Base-by-base conservation (phyloP, 2,888 invertebrate genomes). In the Ornithoptera alexandrae region DNA sequence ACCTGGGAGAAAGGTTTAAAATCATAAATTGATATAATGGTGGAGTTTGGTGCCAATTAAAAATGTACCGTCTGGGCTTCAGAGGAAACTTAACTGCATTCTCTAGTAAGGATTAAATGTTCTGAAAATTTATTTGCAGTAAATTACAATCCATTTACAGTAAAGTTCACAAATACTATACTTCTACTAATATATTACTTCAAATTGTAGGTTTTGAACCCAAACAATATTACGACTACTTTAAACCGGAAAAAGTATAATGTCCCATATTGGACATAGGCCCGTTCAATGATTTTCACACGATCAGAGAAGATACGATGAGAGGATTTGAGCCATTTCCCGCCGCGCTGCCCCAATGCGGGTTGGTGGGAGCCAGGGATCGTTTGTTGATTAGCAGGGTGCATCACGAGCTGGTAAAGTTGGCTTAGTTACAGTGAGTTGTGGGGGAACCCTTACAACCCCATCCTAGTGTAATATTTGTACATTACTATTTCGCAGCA, bases 1-100 rank as follows among this genome's bases (percentile, higher is more conserved):
- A 62, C 65, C 39, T 15, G 10, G 42, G 12, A 10, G 36, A 62
- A 20, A 36, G 59, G 63, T 50, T 58, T 46, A 68, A 50, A 63
- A 24, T 30, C 62, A 24, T 39, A 39, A 57, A 46, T 18, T 67
- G 42, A 39, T 17, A n/a, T 59, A 50, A 24, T 59, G 46, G 59
- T 12, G 24, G 57, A 65, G 39, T 30, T 57, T 15, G 15, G 8
- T 20, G 42, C 39, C 57, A 65, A 58, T 58, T 60, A 60, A 36
- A 60, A 60, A 60, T 58, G 22, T 58, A 58, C 57, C 12, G 22
- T 58, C n/a, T 22, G 22, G 22, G 22, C 22, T 58, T 58, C 15
- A 58, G 24, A 15, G 7, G 20, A 58, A 8, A 15, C 57, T 24
- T 58, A 22, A 22, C 3, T 58, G 22, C n/a, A 1, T 36, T 60